These are phyloP conservation scores for Eulemur rufifrons DNA, from an alignment of 2,113 vertebrate genomes.

Conservation along the genomic window DNA sequence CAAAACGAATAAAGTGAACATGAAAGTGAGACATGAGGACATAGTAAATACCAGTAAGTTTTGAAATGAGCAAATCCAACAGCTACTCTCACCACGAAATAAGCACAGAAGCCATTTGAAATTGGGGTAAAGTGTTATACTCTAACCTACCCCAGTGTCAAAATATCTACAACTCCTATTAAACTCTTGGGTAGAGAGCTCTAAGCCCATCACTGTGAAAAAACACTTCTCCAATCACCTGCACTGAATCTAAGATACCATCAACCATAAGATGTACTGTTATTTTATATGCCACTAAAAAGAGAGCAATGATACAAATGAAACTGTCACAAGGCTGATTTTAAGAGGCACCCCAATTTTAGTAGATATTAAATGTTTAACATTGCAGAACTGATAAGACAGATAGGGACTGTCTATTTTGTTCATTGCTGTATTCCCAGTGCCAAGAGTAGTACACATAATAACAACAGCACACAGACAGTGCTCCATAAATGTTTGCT, in stretches of 20 bases:
- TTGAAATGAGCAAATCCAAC: constrained; percentile 1
- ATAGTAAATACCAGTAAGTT: background rate
- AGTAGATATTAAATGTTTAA: background rate
- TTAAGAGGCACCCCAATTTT: background rate
- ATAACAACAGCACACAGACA: accelerated
- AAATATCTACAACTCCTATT: background rate
- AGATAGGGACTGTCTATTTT: background rate
- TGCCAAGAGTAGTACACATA: background rate
- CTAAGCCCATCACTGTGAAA: background rate
- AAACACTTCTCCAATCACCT: background rate
- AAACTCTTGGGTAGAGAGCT: accelerated
- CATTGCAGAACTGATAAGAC: background rate
- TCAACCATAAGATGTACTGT: background rate
- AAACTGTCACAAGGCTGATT: background rate
- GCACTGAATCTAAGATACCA: background rate
- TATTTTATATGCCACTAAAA: background rate
- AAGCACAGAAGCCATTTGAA: background rate
- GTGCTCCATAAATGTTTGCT: background rate
- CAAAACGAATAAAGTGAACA: background rate
- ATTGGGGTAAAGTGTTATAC: background rate
- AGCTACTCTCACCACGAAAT: background rate
- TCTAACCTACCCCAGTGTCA: background rate
- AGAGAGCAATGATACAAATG: background rate
- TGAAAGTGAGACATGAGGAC: background rate
- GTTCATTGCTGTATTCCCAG: background rate